Evolutionary conservation across 2,113 vertebrate genomes (phyloP).

Genomic region (Menura novaehollandiae): DNA sequence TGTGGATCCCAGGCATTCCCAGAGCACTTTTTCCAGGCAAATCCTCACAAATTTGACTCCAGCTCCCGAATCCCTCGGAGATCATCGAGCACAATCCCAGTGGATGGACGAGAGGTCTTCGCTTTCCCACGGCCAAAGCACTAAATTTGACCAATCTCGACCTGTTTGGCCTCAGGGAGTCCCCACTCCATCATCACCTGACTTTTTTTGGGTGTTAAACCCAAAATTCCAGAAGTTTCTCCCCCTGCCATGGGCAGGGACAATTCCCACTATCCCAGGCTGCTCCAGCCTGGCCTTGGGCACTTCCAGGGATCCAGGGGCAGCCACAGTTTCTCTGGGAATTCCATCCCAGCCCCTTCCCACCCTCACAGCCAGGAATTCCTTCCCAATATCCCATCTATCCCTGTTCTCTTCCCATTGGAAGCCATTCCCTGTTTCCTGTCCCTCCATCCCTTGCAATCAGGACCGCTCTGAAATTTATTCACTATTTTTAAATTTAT

Average conservation of each 20-base stretch:
- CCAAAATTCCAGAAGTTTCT: not conserved
- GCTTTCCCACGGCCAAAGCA: not conserved
- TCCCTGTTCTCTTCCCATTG: not conserved
- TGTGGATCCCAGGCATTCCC: not conserved
- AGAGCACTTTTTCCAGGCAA: not conserved
- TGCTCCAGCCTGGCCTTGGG: rapidly evolving
- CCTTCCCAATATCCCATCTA: not conserved
- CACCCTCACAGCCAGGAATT: not conserved
- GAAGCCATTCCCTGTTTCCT: not conserved
- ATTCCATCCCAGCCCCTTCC: not conserved
- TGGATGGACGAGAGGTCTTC: rapidly evolving
- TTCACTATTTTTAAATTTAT: rapidly evolving
- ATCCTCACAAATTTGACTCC: not conserved
- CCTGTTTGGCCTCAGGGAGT: rapidly evolving
- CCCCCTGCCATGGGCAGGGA: too few species aligned
- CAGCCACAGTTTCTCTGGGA: not conserved
- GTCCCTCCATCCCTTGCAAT: not conserved
- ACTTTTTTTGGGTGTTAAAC: not conserved
- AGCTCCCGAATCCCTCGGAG: rapidly evolving
- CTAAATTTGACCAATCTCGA: rapidly evolving
- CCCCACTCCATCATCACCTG: rapidly evolving
- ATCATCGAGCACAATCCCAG: not conserved
- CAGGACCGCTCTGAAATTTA: not conserved
- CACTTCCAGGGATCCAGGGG: not conserved
- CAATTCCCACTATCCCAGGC: not conserved